Evolutionary conservation across 2,797 vertebrate genomes (phyloP), one percentile per base, ranked within the genome.

Genomic region (Odontamblyopus lacepedii): DNA sequence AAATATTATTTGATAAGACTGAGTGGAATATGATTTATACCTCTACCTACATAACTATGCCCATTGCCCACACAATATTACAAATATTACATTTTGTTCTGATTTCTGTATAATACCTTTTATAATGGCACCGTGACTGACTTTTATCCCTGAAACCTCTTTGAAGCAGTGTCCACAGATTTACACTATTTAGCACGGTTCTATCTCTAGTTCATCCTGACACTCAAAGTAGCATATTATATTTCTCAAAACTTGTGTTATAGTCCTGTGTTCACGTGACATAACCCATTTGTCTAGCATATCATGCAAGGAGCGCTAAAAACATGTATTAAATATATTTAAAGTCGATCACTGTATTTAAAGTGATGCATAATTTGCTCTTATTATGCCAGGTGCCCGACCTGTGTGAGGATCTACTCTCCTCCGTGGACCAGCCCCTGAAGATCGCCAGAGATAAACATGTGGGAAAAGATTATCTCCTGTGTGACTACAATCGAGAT

Each of bases 401-500:
- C 88, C 94, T 99, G 76, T 99, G 97, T 83, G 97, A 99, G 95
- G 98, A 99, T 91, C 96, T 99, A 84, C 95, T 99, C 83, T 99
- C 98, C 74, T 99, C 98, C 56, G 98, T 99, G 78, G 98, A 99
- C 93, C 98, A 99, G 93, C 98, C 98, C 0, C 90, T 99, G 91
- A 99, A 99, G 92, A 99, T 99, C n/a, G 98, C 98, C 41, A 91
- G 96, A 53, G 98, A 99, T 86, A 99, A 97, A 85, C 95, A 96
- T 73, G 96, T 99, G 87, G 98, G 98, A 18, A 99, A 99, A 88
- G 98, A 99, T 89, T 99, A 99, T 88, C 94, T 99, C 84, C 93
- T 99, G 80, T 99, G 98, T 51, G 98, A 99, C 90, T 99, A 99
- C 91, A 99, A 99, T 93, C 93, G 98, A 89, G 98, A 99, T 53